Evolutionary conservation across 1,140 invertebrate genomes (phyloP).

Genomic region (Papilio xuthus): DNA sequence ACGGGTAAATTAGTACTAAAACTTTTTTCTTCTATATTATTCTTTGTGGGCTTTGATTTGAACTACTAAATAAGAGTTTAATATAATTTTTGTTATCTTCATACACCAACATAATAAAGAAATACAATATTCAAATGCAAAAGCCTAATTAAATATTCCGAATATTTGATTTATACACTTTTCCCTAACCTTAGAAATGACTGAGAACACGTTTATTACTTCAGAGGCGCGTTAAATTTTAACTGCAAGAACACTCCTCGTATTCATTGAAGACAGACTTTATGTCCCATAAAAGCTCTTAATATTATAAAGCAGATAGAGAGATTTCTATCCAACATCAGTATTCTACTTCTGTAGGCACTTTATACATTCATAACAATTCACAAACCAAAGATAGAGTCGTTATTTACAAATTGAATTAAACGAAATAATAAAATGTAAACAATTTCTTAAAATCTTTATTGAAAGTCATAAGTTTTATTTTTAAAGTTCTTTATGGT

Average conservation of each 20-base stretch:
- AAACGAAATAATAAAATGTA: background rate
- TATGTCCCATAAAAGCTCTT: constrained; percentile 11
- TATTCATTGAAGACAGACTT: constrained; percentile 20
- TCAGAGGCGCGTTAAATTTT: constrained; percentile 12
- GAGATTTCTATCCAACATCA: background rate
- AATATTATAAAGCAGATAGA: constrained; percentile 8
- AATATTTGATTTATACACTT: background rate
- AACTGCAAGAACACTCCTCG: constrained; percentile 18
- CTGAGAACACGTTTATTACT: constrained; percentile 16
- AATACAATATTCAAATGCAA: too few species aligned
- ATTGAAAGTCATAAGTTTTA: too few species aligned
- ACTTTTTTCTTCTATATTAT: background rate
- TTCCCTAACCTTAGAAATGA: constrained; percentile 4
- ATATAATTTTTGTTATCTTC: too few species aligned
- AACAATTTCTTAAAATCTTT: background rate
- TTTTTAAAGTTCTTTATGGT: too few species aligned
- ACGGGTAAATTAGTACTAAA: too few species aligned
- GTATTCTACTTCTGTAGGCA: background rate
- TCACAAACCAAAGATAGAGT: background rate
- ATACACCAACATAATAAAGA: too few species aligned
- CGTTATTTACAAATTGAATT: background rate
- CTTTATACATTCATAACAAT: background rate
- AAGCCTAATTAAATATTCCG: background rate
- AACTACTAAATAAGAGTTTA: too few species aligned
- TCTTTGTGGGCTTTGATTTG: too few species aligned